Conservation (phyloP, 2,888 invertebrate genomes). For the Hoplodrina blanda region DNA sequence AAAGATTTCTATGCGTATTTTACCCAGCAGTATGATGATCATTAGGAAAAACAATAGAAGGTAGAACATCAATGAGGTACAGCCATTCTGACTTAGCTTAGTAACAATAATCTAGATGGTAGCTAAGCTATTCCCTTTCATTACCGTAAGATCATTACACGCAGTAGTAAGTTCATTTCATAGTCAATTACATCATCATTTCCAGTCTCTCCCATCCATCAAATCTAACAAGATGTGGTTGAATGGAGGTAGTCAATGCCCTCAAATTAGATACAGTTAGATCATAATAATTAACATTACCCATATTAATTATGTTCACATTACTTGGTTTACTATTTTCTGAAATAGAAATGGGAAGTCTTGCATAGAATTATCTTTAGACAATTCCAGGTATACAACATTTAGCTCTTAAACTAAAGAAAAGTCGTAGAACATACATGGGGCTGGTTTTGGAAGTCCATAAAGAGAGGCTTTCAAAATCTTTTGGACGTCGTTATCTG, state of each 20-base stretch:
- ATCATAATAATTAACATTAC: conserved; percentile 25
- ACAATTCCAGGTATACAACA: neutral
- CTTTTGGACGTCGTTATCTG: too few relatives aligned
- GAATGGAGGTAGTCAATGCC: conserved; percentile 9
- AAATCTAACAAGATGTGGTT: conserved; percentile 2
- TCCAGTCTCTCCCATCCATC: neutral
- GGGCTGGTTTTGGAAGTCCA: too few relatives aligned
- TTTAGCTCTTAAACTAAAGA: too few relatives aligned
- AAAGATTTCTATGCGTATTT: too few relatives aligned
- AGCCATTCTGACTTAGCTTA: too few relatives aligned
- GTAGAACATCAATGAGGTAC: too few relatives aligned
- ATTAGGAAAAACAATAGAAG: too few relatives aligned
- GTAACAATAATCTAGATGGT: too few relatives aligned
- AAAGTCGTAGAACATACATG: too few relatives aligned
- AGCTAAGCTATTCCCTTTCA: too few relatives aligned
- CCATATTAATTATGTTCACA: conserved; percentile 23
- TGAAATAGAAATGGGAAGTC: conserved; percentile 5
- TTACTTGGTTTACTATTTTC: conserved; percentile 27
- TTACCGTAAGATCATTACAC: neutral
- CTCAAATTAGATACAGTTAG: conserved; percentile 12
- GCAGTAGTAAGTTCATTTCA: neutral
- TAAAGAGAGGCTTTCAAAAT: too few relatives aligned
- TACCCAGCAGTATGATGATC: too few relatives aligned
- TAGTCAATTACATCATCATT: conserved; percentile 1
- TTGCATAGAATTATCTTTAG: neutral